Evolutionary conservation across 2,888 invertebrate genomes (phyloP), one percentile per base, ranked within the genome.

Genomic region (Cerastis leucographa): DNA sequence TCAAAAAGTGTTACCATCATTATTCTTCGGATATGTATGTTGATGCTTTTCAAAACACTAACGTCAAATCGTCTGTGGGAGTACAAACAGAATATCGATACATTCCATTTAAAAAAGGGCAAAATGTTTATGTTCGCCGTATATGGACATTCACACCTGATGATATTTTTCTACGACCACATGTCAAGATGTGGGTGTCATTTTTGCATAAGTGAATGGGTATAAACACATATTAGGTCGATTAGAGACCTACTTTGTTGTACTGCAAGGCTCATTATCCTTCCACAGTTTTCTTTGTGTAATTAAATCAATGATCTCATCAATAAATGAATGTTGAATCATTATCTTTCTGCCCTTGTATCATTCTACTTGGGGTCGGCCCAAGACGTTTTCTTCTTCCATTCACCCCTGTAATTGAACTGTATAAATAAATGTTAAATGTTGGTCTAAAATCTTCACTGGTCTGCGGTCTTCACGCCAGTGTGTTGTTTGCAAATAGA

Each of bases 401-500:
- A 35, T 35, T 35, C 35, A 2, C 35, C 35, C 35, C 35, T 35
- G 35, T 35, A 35, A 35, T 35, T 35, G 35, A 35, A 35, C 35
- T 35, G 35, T 35, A 35, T 3, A 2, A 35, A 35, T 49, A 19
- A 17, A 25, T 29, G 14, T 59, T 59, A 4, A 29, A 29, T 29
- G 17, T 71, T 68, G n/a, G 12, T 44, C 1, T 14, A 42, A n/a
- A 46, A 46, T 56, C 8, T 35, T 17, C 2, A 25, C 44, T 25
- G n/a, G 25, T 78, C 8, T 35, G 14, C n/a, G 7, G 9, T 35
- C 29, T 35, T 44, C 11, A 14, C 8, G 17, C 11, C 14, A 8
- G 42, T 71, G 29, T 62, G 49, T 71, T 22, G 11, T 19, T 1
- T 65, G 74, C 56, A 75, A 81, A 61, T 29, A 61, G 81, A 75